Conservation (phyloP, 2,797 vertebrate genomes). For the Tachyglossus aculeatus region DNA sequence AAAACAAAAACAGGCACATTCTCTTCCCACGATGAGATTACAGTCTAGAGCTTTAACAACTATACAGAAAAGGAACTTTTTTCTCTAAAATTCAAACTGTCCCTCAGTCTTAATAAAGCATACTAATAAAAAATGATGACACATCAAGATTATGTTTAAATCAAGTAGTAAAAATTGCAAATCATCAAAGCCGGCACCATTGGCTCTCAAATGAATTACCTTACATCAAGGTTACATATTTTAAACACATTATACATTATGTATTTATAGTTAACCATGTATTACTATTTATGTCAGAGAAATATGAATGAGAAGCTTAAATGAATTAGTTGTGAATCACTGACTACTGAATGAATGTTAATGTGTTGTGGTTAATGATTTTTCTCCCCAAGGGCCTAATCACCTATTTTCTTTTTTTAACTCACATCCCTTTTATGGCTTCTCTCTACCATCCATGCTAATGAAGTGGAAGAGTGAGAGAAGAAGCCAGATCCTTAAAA, state of each 20-base stretch:
- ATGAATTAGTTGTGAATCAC: conserved; percentile 47
- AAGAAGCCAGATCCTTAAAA: background rate
- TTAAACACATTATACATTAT: conserved; percentile 49
- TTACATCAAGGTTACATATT: conserved; percentile 55
- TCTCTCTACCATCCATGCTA: background rate
- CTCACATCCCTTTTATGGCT: background rate
- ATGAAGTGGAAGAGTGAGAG: background rate
- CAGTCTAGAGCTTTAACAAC: background rate
- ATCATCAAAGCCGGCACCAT: conserved; percentile 54
- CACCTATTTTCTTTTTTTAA: background rate
- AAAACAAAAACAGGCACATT: too few relatives aligned
- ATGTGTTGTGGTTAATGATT: conserved; percentile 33
- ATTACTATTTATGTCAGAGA: conserved; percentile 19
- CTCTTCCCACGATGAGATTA: too few relatives aligned
- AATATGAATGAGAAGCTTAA: conserved; percentile 38
- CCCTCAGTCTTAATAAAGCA: background rate
- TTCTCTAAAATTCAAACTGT: background rate
- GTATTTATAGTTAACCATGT: conserved; percentile 39
- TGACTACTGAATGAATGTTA: conserved; percentile 31
- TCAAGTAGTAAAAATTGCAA: conserved; percentile 27
- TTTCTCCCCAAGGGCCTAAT: background rate
- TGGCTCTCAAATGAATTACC: conserved; percentile 45
- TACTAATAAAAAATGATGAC: background rate
- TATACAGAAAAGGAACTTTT: background rate
- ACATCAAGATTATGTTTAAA: conserved; percentile 10